Evolutionary conservation across 53 echinoderm and acorn worm genomes (phyloP), one percentile per base, ranked within the genome.

Genomic region (Arbacia lixula): DNA sequence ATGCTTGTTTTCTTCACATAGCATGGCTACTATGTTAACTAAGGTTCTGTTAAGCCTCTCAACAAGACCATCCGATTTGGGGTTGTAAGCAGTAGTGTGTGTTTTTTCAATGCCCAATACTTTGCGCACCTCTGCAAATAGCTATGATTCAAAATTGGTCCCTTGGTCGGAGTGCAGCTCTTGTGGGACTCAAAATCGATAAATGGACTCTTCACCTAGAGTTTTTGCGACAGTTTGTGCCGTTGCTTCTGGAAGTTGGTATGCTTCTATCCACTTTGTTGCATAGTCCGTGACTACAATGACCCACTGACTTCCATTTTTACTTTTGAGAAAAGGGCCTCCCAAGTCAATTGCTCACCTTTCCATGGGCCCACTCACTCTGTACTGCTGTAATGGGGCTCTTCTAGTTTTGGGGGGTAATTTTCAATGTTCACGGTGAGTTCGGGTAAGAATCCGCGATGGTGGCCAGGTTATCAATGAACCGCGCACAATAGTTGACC

Each of bases 141-240:
- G 76, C 5, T 62, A 49, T 6, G 76, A 86, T 42, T 61, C 67
- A 14, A 86, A 86, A 32, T 86, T 86, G 31, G 76, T 17, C 17
- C 86, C 76, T 36, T 86, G 86, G 40, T 86, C 86, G 0, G 86
- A 86, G 36, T 66, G 66, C 33, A 66, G n/a, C 31, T 66, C n/a
- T 21, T 33, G 30, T 2, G 66, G 66, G 12, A 66, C 66, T 19
- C 66, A 32, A 66, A 34, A 66, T 12, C 66, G 66, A n/a, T 36
- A 66, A 20, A 33, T 66, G n/a, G 20, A 66, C 37, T 66, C 66
- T 32, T 32, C 12, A 20, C 31, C 66, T 5, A 66, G 38, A 51
- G 26, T 38, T 17, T 52, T 37, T 68, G 87, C 81, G 20, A 87
- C 87, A 1, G 81, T 80, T 31, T 66, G 68, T 19, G 80, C 87